Conservation (phyloP, 1,140 invertebrate genomes). For the Cotesia vestalis region DNA sequence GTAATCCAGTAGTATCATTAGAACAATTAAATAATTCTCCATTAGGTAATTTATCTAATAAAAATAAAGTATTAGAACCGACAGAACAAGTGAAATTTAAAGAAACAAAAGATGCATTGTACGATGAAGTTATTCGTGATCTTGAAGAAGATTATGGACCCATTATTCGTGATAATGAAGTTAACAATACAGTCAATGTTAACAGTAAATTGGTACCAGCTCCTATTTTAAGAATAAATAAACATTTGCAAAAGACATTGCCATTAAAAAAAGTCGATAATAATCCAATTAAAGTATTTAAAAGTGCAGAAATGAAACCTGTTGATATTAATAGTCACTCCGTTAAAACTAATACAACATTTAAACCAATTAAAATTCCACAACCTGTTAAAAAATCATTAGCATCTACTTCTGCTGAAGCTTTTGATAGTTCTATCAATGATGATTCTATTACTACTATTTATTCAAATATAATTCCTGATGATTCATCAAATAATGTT, state of each 20-base stretch:
- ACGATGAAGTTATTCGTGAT: constrained; percentile 19
- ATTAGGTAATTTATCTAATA: too few relatives aligned
- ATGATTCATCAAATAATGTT: background rate
- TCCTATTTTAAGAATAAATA: constrained; percentile 49
- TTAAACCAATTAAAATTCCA: constrained; percentile 51
- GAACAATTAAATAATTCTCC: background rate
- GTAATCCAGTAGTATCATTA: background rate
- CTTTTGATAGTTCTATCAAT: constrained; percentile 38
- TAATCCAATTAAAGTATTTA: constrained; percentile 45
- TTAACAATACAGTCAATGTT: too few relatives aligned
- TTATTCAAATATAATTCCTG: background rate
- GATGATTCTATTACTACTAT: constrained; percentile 29
- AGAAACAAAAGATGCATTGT: constrained; percentile 17
- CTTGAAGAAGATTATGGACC: background rate
- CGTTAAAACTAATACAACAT: constrained; percentile 30
- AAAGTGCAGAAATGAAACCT: constrained; percentile 52
- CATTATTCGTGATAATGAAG: too few relatives aligned
- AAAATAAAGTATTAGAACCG: constrained; percentile 1
- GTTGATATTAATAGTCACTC: constrained; percentile 36
- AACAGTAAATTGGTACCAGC: constrained; percentile 50
- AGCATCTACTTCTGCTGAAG: constrained; percentile 31
- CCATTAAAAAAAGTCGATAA: constrained; percentile 27
- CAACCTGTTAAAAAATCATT: constrained; percentile 37
- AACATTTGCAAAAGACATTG: constrained; percentile 47
- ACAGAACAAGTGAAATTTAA: background rate